Base-by-base conservation (phyloP, 2,797 vertebrate species). In the Pempheris klunzingeri region DNA sequence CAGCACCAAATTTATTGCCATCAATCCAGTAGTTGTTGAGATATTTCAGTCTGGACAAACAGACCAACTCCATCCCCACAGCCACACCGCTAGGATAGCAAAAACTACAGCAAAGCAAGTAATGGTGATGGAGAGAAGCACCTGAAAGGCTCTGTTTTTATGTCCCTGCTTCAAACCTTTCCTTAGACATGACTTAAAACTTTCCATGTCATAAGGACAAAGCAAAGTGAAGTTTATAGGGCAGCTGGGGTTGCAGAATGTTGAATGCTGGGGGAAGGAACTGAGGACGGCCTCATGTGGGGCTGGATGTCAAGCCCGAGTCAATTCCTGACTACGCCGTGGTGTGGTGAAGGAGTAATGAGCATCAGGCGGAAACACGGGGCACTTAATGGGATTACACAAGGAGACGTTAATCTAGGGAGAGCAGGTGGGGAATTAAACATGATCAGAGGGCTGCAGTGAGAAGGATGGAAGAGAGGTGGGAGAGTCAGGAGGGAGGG, bases 341-440 rank as follows among this genome's bases (percentile, higher is more conserved):
- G 61, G 82, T 60, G 82, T 22, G 74, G 74, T 67, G 74, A 78
- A 78, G 76, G 71, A 88, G 89, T 90, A 86, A 92, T 84, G 90
- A 90, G 89, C 74, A 55, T 66, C 88, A 74, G 86, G 85, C 80
- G 63, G 91, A 91, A 90, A 91, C 87, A 88, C 72, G 11, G 85
- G 85, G 74, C 78, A 84, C 80, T 90, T 91, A 92, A 92, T 93
- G 92, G 89, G 90, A 93, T 93, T 94, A 93, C 89, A 91, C 87
- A 74, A 85, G 76, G 89, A 90, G 82, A 91, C 89, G 82, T 88
- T 93, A 92, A 93, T 92, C 90, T 91, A 76, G 80, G 62, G 85
- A 87, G 89, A 92, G 83, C 90, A 92, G 91, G 92, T 93, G 88
- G 88, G 88, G 90, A 90, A 92, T 93, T 92, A 87, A 91, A 92